phyloP scores from a whole-genome alignment of 2,888 invertebrate species.

The Mylabris sibirica region DNA sequence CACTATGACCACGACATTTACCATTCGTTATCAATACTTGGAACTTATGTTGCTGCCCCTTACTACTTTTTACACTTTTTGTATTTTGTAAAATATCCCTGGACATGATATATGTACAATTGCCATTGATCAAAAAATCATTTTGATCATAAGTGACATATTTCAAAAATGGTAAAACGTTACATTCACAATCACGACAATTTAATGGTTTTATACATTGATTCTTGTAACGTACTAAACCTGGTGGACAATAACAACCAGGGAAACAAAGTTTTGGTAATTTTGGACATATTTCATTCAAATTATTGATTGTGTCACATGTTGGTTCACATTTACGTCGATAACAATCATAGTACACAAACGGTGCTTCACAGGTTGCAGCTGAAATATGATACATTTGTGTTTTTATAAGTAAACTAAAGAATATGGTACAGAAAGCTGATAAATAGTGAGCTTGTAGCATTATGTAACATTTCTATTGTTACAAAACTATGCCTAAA shows the following conservation, averaged over 20 bases:
- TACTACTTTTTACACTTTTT: constrained; percentile 44
- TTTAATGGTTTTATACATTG: constrained; percentile 74
- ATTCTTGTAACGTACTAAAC: constrained; percentile 72
- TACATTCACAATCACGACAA: constrained; percentile 78
- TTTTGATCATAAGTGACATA: constrained; percentile 84
- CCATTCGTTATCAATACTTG: constrained; percentile 74
- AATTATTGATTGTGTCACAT: constrained; percentile 70
- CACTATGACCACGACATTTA: constrained; percentile 68
- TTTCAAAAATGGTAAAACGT: constrained; percentile 80
- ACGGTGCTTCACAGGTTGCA: constrained; percentile 74
- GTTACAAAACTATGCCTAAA: too few relatives aligned
- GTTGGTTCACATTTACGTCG: constrained; percentile 79
- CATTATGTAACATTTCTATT: too few relatives aligned
- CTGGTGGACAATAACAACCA: constrained; percentile 86
- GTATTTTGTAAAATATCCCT: constrained; percentile 65
- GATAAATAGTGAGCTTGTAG: too few relatives aligned
- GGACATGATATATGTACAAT: constrained; percentile 85
- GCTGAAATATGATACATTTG: constrained; percentile 63
- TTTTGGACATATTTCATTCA: constrained; percentile 67
- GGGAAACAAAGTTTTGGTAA: constrained; percentile 76
- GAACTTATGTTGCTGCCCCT: constrained; percentile 59
- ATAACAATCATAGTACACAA: constrained; percentile 85
- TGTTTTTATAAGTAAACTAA: too few relatives aligned
- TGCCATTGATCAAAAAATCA: constrained; percentile 80
- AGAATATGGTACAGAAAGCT: too few relatives aligned